Base-by-base conservation (phyloP, 2,797 vertebrate species). In the Ciconia nigra region DNA sequence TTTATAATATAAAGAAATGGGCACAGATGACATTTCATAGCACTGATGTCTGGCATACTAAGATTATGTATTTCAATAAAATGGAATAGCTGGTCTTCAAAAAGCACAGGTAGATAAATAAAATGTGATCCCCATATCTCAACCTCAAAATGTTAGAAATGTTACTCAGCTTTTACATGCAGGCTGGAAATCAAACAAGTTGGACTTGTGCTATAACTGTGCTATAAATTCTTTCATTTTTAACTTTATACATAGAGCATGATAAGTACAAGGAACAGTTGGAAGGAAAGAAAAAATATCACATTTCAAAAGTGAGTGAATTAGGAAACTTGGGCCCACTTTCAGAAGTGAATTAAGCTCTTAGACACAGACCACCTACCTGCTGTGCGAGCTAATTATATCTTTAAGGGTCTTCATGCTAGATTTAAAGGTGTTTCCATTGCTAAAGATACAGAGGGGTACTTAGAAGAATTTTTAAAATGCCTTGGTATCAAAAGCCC, bases 201-300 rank as follows among this genome's bases (percentile, higher is more conserved):
- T 96, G 89, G 57, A 83, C 69, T 90, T 58, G n/a, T 67, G 22
- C 49, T 96, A 18, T 80, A 67, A 85, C 58, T 80, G 20, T 89
- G 22, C 80, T 61, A 87, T 77, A 93, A 88, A 89, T 95, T 90
- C 59, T 90, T 97, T 80, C 74, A 77, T 94, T 97, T 95, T 92
- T 42, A 91, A 83, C 49, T 85, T 91, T 84, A 57, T 74, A 92
- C 37, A n/a, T 55, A 59, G n/a, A 92, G 44, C 12, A 51, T n/a
- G 39, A 13, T 52, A 97, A 96, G 78, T 89, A 49, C 8, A 24
- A 95, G 78, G 24, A 83, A 63, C 31, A 61, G 37, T 42, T 71
- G 37, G 39, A 91, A 89, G 77, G 70, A 93, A 94, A 84, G 41
- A 77, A 81, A 88, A 78, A 74, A 58, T 17, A 80, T 31, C 52